Conservation (phyloP, 2,113 vertebrate genomes). For the Ia io region DNA sequence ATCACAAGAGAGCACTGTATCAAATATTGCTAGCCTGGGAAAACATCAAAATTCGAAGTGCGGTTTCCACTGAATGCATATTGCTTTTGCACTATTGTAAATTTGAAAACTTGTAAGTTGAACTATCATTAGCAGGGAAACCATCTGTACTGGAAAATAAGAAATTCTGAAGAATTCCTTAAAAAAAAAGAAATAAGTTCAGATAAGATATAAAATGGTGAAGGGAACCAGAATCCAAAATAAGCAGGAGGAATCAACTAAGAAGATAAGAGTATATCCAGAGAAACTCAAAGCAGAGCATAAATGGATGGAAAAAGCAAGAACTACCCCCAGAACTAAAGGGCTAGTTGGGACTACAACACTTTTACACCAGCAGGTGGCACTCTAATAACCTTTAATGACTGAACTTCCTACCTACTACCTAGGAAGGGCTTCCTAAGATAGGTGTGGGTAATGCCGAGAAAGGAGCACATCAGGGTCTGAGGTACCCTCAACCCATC, state of each 20-base stretch:
- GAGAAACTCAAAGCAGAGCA: background rate
- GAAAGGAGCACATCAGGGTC: background rate
- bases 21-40: background rate
- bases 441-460: background rate
- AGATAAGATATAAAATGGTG: background rate
- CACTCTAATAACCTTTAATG: background rate
- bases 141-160: background rate
- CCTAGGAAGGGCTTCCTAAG: background rate
- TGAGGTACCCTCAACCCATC: background rate
- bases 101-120: background rate
- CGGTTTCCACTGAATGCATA: background rate
- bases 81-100: background rate
- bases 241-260: background rate
- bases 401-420: background rate
- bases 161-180: background rate
- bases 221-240: background rate
- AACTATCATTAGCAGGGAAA: background rate
- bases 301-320: background rate
- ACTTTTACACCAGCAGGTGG: background rate
- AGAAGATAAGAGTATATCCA: background rate
- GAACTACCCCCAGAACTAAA: background rate
- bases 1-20: background rate
- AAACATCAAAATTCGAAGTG: background rate
- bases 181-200: background rate
- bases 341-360: background rate